phyloP scores from a whole-genome alignment of 2,113 vertebrate genomes.

The Lutjanus erythropterus region DNA sequence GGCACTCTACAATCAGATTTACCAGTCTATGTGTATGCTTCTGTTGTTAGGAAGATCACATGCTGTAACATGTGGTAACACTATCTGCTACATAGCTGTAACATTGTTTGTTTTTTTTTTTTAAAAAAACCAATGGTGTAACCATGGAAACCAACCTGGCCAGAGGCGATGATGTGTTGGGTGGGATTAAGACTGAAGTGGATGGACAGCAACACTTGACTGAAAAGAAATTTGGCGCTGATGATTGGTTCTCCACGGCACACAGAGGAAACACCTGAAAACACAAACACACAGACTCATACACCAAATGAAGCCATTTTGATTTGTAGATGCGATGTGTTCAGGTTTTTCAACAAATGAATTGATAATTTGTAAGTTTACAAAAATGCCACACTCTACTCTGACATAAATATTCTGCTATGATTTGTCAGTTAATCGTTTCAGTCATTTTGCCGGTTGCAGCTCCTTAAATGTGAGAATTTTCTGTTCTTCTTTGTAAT shows the following conservation, averaged over 20 bases:
- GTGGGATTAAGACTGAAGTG: background rate
- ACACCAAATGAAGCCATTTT: background rate
- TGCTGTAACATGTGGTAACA: background rate
- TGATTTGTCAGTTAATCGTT: too few species aligned
- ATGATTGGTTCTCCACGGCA: constrained; percentile 47
- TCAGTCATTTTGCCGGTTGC: too few species aligned
- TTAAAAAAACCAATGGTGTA: too few species aligned
- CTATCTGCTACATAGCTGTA: background rate
- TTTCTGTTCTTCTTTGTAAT: too few species aligned
- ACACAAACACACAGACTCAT: background rate
- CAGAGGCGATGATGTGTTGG: background rate
- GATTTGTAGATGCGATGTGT: background rate
- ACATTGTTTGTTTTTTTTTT: background rate
- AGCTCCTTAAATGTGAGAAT: too few species aligned
- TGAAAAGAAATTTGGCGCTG: constrained; percentile 12
- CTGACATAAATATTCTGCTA: too few species aligned
- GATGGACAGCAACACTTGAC: constrained; percentile 51
- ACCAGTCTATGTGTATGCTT: background rate
- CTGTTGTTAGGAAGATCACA: background rate
- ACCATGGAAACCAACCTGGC: constrained; percentile 54
- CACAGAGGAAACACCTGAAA: constrained; percentile 56
- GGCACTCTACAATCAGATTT: background rate
- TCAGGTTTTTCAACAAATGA: background rate
- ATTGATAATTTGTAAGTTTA: background rate
- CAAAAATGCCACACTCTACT: too few species aligned